phyloP scores from a whole-genome alignment of 2,113 vertebrate genomes.

The Carettochelys insculpta region DNA sequence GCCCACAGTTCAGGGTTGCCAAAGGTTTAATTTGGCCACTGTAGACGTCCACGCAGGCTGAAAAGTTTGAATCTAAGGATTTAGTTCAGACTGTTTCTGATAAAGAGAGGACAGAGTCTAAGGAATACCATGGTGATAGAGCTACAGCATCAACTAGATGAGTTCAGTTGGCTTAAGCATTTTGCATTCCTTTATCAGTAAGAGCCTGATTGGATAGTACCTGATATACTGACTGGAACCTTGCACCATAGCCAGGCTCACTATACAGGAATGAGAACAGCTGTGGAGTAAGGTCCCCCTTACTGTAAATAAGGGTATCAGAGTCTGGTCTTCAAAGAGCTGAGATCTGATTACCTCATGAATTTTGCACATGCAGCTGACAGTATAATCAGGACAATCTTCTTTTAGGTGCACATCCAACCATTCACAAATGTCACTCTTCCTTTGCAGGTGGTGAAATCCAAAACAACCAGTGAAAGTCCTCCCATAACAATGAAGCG shows the following conservation, averaged over 20 bases:
- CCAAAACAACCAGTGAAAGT: slow-evolving; percentile 69
- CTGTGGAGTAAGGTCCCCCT: background rate
- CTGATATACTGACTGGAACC: background rate
- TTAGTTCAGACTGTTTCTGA: background rate
- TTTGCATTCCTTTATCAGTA: background rate
- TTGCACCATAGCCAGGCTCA: background rate
- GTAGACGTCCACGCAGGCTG: background rate
- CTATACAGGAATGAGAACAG: background rate
- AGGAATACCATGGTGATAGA: background rate
- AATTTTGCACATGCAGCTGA: slow-evolving; percentile 12
- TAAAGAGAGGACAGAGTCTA: background rate
- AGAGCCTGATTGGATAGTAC: background rate
- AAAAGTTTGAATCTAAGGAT: background rate
- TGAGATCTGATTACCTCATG: background rate
- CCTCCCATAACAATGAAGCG: slow-evolving; percentile 75
- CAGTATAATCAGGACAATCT: background rate
- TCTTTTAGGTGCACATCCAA: slow-evolving; percentile 20
- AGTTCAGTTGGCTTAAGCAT: background rate
- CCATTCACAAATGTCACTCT: slow-evolving; percentile 43
- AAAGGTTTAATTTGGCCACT: background rate
- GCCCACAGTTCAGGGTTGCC: background rate
- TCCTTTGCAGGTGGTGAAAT: slow-evolving; percentile 87
- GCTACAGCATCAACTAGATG: background rate
- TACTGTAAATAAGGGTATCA: background rate
- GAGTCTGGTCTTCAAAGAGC: background rate